A percentile compares a stretch with the other conserved stretches of the same genome.
These are phyloP conservation scores for Leontopithecus rosalia DNA, from an alignment of 2,797 vertebrate genomes.

Conservation along the genomic window DNA sequence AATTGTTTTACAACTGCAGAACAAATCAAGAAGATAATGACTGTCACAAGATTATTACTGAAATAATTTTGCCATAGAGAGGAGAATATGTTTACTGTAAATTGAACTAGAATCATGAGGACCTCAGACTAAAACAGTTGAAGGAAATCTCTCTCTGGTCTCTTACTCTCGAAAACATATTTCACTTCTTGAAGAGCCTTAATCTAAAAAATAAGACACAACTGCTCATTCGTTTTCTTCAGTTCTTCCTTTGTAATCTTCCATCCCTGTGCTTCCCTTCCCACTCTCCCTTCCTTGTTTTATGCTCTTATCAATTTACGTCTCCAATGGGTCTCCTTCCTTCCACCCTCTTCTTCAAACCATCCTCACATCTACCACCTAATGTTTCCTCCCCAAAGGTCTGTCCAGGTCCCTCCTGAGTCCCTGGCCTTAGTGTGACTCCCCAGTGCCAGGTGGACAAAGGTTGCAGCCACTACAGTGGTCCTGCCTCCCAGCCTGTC, in stretches of 20 bases:
- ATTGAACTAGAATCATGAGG: neutral
- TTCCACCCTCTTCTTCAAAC: neutral
- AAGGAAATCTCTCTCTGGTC: neutral
- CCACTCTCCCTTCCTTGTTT: neutral
- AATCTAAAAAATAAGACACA: neutral
- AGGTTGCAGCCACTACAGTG: neutral
- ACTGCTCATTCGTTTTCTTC: neutral
- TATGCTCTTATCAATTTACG: neutral
- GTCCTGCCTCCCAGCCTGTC: neutral
- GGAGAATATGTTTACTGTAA: neutral
- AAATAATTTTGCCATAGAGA: neutral
- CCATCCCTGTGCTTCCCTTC: neutral
- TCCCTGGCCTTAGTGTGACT: neutral
- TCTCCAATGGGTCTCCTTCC: neutral
- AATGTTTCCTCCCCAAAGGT: neutral
- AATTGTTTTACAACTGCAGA: conserved; percentile 14
- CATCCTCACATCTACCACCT: neutral
- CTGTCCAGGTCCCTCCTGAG: neutral
- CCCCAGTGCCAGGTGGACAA: neutral
- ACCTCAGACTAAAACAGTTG: neutral
- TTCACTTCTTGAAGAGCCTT: neutral
- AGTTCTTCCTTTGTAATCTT: neutral
- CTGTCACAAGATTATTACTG: neutral
- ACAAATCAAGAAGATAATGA: neutral
- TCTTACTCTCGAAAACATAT: neutral